phyloP scores from a whole-genome alignment of 2,797 vertebrate genomes.

The Pseudochaenichthys georgianus region DNA sequence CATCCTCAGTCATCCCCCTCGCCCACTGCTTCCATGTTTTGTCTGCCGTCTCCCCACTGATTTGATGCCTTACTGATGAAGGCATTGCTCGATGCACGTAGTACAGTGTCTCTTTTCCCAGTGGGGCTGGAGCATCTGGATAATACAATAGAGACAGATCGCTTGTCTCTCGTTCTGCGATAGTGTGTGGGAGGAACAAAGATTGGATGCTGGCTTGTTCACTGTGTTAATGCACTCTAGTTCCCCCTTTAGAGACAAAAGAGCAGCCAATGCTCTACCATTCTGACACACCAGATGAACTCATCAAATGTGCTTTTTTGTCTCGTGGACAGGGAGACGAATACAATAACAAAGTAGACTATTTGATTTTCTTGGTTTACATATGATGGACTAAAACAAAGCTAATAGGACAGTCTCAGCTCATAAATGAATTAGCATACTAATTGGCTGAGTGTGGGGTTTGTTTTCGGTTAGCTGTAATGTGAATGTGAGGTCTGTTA shows the following conservation, averaged over 20 bases:
- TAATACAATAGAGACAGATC: slow-evolving; percentile 74
- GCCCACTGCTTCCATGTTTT: slow-evolving; percentile 8
- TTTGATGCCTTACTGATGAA: slow-evolving; percentile 59
- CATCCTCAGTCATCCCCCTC: slow-evolving; percentile 19
- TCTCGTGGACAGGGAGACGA: slow-evolving; percentile 27
- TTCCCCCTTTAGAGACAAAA: slow-evolving; percentile 67
- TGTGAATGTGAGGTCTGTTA: slow-evolving; percentile 50
- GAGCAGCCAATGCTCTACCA: slow-evolving; percentile 43
- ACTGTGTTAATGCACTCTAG: slow-evolving; percentile 57
- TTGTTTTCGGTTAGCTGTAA: slow-evolving; percentile 57
- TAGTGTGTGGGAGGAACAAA: slow-evolving; percentile 76
- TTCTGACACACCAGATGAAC: slow-evolving; percentile 43
- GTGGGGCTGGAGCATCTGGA: slow-evolving; percentile 75
- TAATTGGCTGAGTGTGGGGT: slow-evolving; percentile 56
- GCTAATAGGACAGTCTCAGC: slow-evolving; percentile 45
- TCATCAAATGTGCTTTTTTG: slow-evolving; percentile 45
- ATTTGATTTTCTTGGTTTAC: slow-evolving; percentile 40
- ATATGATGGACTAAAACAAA: slow-evolving; percentile 36
- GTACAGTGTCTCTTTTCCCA: slow-evolving; percentile 68
- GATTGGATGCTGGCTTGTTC: slow-evolving; percentile 69
- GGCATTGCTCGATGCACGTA: slow-evolving; percentile 31
- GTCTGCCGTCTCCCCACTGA: slow-evolving; percentile 27
- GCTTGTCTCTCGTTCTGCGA: slow-evolving; percentile 63
- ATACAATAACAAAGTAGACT: slow-evolving; percentile 29
- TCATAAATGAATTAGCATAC: slow-evolving; percentile 63